Base-by-base conservation (phyloP, 2,797 vertebrate genomes). In the Linurgus olivaceus region DNA sequence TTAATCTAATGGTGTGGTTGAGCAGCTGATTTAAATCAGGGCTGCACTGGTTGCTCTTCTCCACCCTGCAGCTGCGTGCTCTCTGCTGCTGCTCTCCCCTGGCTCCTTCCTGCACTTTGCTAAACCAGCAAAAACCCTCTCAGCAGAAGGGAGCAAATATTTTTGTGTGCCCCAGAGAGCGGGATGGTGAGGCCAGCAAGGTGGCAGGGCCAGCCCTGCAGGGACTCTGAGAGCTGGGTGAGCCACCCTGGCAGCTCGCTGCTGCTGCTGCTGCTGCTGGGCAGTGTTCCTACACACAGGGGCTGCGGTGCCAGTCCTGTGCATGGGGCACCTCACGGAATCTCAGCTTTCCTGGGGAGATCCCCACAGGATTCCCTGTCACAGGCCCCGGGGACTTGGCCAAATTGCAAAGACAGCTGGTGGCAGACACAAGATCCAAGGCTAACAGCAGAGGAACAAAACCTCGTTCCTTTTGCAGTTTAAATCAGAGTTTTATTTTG, bases 1-100 rank as follows among this genome's bases (percentile, higher is more conserved):
- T 96, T 68, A 65, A 96, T 95, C 95, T 96, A 89, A 80, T 90
- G 66, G 79, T 95, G 95, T 77, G 93, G 96, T 93, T 96, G 85
- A 91, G 93, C 86, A 90, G 79, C 90, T 93, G 94, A 95, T 94
- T 91, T 61, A 58, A 83, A 95, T 94, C 90, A 90, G 89, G 3
- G 20, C 67, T 80, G 94, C 61, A 10, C 84, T 67, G 84, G 90
- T 93, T 92, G 84, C 81, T 89, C 95, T 67, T 66, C 81, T 75
- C 84, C 9, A 9, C 93, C 93, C 94, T 74, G 87, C 89, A 94
- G 93, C 93, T 91, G 85, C 25, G 29, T 38, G 84, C 74, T 92
- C 86, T 51, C 40, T 42, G 87, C 33, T 93, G 86, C 37, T 88
- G 88, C 26, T 91, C 65, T 93, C 70, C 86, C 66, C 72, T 76